Evolutionary conservation across 2,888 invertebrate genomes (phyloP), one percentile per base, ranked within the genome.

Genomic region (Eilema griseolum): DNA sequence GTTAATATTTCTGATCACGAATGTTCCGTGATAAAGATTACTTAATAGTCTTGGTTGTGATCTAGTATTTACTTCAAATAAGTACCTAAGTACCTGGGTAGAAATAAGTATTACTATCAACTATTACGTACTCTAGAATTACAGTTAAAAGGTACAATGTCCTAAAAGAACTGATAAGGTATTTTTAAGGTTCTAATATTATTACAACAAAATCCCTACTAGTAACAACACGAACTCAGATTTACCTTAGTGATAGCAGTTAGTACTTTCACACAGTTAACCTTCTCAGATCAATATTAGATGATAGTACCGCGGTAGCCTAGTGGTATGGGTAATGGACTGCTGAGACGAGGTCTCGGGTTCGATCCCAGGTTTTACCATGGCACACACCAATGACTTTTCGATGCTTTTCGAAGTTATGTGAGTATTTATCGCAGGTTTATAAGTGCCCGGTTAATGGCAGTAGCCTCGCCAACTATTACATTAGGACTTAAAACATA

Each of bases 1-100:
- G 82, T 82, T 83, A 87, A 87, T 87, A 86, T 83, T 83, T 78
- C 73, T 81, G 80, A 79, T 85, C 87, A 87, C 85, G 86, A 84
- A 86, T 74, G 64, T 75, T 75, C 73, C 76, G 80, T 81, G 80
- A 76, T 73, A 75, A 52, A n/a, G 52, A 52, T 52, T 26, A 52
- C n/a, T 52, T n/a, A 52, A 52, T 52, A 52, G 20, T 52, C 10
- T 10, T 10, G n/a, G 52, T 20, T 5, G 46, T 52, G 52, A 52
- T 52, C 52, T 52, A 52, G 52, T n/a, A n/a, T 20, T 52, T 52
- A 52, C 10, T 20, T 52, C n/a, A 41, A 14, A 41, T 41, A 41
- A 16, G 41, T 41, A 41, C 31, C 28, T 33, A 37, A 5, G 33
- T 37, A 12, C 12, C 2, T 37, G 33, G 33, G 33, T 37, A 46